These are phyloP conservation scores for Ficedula albicollis DNA, from an alignment of 2,797 vertebrate genomes.

Conservation along the genomic window DNA sequence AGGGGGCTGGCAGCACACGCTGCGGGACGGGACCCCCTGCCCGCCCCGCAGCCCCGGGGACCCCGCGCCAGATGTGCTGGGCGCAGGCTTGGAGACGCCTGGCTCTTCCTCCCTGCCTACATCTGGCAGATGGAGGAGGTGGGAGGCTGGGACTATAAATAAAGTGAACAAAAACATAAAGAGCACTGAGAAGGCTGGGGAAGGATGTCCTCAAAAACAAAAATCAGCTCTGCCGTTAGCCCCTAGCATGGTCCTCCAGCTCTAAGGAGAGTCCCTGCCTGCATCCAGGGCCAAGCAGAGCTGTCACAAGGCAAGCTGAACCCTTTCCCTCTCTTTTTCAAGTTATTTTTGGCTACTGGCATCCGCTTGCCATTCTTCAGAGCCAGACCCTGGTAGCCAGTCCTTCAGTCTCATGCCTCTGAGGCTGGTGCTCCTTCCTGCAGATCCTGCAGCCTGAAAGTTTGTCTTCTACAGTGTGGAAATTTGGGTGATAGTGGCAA, in stretches of 20 bases:
- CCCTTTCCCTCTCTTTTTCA: neutral
- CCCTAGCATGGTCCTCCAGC: neutral
- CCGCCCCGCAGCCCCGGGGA: neutral
- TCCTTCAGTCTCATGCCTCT: neutral
- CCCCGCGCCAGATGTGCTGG: neutral
- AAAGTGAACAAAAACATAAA: neutral
- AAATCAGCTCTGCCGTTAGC: neutral
- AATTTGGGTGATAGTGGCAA: neutral
- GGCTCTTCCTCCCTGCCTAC: neutral
- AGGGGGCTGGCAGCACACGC: constrained; percentile 43
- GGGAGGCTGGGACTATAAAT: neutral
- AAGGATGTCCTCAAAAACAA: neutral
- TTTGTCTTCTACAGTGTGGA: neutral
- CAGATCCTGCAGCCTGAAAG: neutral
- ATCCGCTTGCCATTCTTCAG: neutral
- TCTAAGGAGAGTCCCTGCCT: neutral
- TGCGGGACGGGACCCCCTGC: neutral
- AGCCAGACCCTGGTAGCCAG: neutral
- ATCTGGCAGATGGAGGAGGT: neutral
- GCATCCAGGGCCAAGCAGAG: neutral
- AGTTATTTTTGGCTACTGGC: neutral
- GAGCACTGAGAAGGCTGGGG: neutral
- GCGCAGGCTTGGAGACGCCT: neutral
- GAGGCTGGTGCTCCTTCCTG: neutral
- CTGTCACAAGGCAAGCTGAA: neutral